Evolutionary conservation across 2,888 invertebrate species (phyloP), one percentile per base, ranked within the genome.

Genomic region (Lepas anatifera): DNA sequence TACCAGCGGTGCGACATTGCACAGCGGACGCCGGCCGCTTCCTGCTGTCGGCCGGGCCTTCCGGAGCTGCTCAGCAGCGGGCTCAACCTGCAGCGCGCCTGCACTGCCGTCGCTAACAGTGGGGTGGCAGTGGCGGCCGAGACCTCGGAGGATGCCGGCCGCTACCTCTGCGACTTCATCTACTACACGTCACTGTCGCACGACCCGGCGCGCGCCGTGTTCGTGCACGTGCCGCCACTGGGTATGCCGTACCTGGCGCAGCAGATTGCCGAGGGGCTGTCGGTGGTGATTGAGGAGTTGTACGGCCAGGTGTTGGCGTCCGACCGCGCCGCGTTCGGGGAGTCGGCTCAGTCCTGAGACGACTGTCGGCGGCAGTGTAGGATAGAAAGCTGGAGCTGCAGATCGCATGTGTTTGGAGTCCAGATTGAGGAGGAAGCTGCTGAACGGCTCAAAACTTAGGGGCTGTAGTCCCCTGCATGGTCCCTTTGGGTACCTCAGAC

Each of bases 151-250:
- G 41, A 70, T 67, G 67, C 69, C 4, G 71, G 27, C 79, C 87
- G 89, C 79, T 93, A 87, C 78, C 81, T 92, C 4, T 93, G 92
- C 78, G 92, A 92, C 80, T 93, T 88, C 79, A 88, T 85, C 69
- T 92, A 87, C 81, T 92, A 87, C 81, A 85, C 86, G 35, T 92
- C 92, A 0, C 81, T 92, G 48, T 84, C 84, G 74, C 83, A 87
- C 32, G 83, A 88, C 80, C 76, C 75, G 68, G 75, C 75, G 43
- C 81, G 85, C 70, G 84, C 87, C 2, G 80, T 91, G 22, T 92
- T 93, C 78, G 83, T 92, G 27, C 92, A 93, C 78, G 90, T 93
- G 3, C 92, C 93, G 0, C 85, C 87, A 35, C 77, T 86, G 8
- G 78, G 85, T 72, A 75, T 83, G 50, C 84, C 86, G 0, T 89